Evolutionary conservation across 2,113 vertebrate species (phyloP).

Genomic region (Plecotus auritus): DNA sequence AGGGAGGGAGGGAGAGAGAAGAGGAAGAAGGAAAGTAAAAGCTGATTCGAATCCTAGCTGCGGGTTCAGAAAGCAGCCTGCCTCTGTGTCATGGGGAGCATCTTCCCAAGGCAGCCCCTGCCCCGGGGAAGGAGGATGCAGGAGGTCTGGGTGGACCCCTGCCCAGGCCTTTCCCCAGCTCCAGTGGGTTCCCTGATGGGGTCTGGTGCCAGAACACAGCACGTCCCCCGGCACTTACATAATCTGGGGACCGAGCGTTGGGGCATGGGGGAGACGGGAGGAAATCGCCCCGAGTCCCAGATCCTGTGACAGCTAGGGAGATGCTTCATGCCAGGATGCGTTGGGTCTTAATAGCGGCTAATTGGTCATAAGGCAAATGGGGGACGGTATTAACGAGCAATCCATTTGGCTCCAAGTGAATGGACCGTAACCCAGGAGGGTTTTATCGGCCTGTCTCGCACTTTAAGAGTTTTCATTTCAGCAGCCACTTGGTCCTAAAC

Average conservation of each 20-base stretch:
- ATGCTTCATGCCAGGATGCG: constrained; percentile 58
- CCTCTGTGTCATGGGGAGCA: not conserved
- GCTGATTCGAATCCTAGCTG: not conserved
- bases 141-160: not conserved
- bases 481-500: constrained; percentile 81
- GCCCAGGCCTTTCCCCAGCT: not conserved
- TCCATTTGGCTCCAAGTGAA: constrained; percentile 66
- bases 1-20: no score
- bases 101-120: not conserved
- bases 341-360: constrained; percentile 69
- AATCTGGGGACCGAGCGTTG: not conserved
- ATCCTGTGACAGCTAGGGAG: not conserved
- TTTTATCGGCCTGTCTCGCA: constrained; percentile 66
- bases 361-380: constrained; percentile 67
- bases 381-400: constrained; percentile 45
- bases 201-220: not conserved
- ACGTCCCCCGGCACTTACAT: not conserved
- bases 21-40: fast-evolving
- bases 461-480: constrained; percentile 81
- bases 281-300: not conserved
- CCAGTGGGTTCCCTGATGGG: not conserved
- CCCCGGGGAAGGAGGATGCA: not conserved
- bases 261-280: not conserved
- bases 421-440: constrained; percentile 50
- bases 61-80: not conserved